Base-by-base conservation (phyloP, 2,888 invertebrate genomes). In the Lithophane semibrunnea region DNA sequence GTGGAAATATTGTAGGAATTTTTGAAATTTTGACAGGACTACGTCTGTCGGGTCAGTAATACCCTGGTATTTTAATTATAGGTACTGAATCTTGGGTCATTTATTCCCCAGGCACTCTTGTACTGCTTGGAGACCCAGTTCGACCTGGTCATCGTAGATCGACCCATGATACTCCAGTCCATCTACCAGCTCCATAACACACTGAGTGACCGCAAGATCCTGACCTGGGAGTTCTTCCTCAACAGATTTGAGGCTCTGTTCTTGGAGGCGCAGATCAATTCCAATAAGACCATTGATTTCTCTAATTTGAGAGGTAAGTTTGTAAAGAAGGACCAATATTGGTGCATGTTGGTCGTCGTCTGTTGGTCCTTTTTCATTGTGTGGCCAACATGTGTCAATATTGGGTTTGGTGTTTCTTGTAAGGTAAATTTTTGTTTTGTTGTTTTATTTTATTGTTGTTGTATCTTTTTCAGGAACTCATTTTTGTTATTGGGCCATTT, bases 101-200 rank as follows among this genome's bases (percentile, higher is more conserved):
- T 73, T 79, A 21, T 73, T 82, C 94, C 92, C 61, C 95, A 99
- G 98, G 98, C 99, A 77, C 97, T 99, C 84, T 98, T 99, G 74
- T 98, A 98, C 97, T 99, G 99, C 94, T 96, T 99, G 95, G 99
- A 99, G 97, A 98, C 99, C 0, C 99, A 99, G 96, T 99, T 99
- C 96, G 99, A 99, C 97, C 97, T 98, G 80, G 99, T 99, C 83
- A 99, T 99, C 80, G 98, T 99, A 79, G 99, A 99, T 95, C 97
- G 99, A 61, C 99, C 99, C 0, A 98, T 99, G 97, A 99, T 99
- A 52, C 97, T 99, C 61, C 99, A 99, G 93, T 98, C 99, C 3
- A 97, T 99, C 73, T 99, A 99, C 94, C 99, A 99, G 93, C 97
- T 99, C 10, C 99, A 99, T 93, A 99, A 99, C 93, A 98, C 99